These are phyloP conservation scores for Lysandra coridon DNA, from an alignment of 2,888 invertebrate species.

Conservation along the genomic window DNA sequence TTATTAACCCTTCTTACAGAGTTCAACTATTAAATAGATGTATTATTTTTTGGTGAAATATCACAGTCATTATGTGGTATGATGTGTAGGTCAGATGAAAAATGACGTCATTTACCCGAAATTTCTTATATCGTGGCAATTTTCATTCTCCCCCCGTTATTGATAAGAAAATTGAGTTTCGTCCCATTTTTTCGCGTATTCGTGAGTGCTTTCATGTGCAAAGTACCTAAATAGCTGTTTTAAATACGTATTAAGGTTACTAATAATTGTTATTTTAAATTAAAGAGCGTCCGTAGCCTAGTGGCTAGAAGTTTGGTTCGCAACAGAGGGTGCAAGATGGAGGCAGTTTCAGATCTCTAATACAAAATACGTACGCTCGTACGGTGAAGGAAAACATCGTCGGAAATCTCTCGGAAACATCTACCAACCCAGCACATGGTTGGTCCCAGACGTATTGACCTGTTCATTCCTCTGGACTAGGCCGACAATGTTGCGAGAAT, in stretches of 20 bases:
- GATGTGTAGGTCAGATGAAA: constrained; percentile 57
- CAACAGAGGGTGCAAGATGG: too few relatives aligned
- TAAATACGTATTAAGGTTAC: neutral
- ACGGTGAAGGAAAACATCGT: too few relatives aligned
- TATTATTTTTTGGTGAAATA: constrained; percentile 55
- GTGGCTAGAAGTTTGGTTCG: too few relatives aligned
- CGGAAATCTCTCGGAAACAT: too few relatives aligned
- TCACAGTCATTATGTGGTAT: constrained; percentile 52
- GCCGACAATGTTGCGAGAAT: too few relatives aligned
- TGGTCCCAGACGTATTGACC: too few relatives aligned
- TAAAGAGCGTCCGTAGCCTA: too few relatives aligned
- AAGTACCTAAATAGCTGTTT: neutral
- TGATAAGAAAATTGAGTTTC: constrained; percentile 30
- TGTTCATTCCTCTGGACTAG: too few relatives aligned
- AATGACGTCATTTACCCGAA: constrained; percentile 44
- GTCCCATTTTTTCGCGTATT: constrained; percentile 27
- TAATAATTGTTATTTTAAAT: neutral
- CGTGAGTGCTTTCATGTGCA: neutral
- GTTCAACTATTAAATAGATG: neutral
- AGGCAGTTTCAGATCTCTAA: too few relatives aligned
- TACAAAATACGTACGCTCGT: too few relatives aligned
- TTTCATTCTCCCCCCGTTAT: constrained; percentile 22
- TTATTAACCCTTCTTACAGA: neutral
- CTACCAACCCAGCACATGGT: too few relatives aligned
- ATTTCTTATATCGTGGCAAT: constrained; percentile 27